Percentiles rank a stretch among this genome's conserved stretches.
phyloP scores from a whole-genome alignment of 2,888 invertebrate genomes.

The Polymixis flavicincta region DNA sequence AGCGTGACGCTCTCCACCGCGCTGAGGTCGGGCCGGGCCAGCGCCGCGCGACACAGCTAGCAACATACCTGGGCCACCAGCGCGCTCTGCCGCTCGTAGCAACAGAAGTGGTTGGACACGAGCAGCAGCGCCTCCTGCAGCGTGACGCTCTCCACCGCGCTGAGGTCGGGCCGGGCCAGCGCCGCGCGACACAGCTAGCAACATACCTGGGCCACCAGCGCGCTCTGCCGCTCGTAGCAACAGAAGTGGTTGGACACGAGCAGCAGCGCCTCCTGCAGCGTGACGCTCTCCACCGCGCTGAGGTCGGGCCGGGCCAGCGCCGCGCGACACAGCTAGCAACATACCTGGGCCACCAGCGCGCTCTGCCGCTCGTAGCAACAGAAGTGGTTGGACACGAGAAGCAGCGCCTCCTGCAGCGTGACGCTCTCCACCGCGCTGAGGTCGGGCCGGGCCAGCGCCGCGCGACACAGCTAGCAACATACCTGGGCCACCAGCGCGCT shows the following conservation, averaged over 20 bases:
- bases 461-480: conserved; percentile 90
- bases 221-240: conserved; percentile 94
- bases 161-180: conserved; percentile 93
- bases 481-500: too few relatives aligned
- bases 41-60: conserved; percentile 92
- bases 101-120: conserved; percentile 97
- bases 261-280: conserved; percentile 94
- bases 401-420: conserved; percentile 94
- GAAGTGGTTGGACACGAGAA: conserved; percentile 97
- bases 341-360: conserved; percentile 85
- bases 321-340: conserved; percentile 91
- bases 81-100: conserved; percentile 93
- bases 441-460: conserved; percentile 93
- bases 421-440: conserved; percentile 96
- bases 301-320: conserved; percentile 93
- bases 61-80: conserved; percentile 82
- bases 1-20: conserved; percentile 96
- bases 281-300: conserved; percentile 95
- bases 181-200: conserved; percentile 92
- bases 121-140: conserved; percentile 94
- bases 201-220: conserved; percentile 84
- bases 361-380: conserved; percentile 95
- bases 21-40: conserved; percentile 93
- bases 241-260: conserved; percentile 97
- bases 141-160: conserved; percentile 95